A percentile compares a stretch with the other conserved stretches of the same genome.
Evolutionary conservation across 2,113 vertebrate species (phyloP).

Genomic region (Panthera leo): DNA sequence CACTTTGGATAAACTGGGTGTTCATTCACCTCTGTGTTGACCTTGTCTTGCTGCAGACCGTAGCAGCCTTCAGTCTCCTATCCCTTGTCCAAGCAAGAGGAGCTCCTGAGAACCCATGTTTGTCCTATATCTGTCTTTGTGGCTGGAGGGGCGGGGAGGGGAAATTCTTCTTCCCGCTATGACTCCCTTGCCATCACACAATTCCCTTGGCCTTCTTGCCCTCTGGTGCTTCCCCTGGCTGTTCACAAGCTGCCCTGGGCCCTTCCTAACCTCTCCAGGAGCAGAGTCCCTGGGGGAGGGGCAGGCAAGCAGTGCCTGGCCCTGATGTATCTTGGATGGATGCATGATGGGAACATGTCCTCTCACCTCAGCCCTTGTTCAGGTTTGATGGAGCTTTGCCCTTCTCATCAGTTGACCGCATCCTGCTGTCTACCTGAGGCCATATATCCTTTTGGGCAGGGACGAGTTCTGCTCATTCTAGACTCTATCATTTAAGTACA

Average conservation of each 20-base stretch:
- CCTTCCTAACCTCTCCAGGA: not conserved
- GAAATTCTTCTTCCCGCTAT: accelerated
- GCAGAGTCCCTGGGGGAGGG: not conserved
- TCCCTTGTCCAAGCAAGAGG: not conserved
- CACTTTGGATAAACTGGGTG: not conserved
- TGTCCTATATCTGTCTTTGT: not conserved
- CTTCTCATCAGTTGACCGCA: not conserved
- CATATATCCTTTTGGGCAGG: not conserved
- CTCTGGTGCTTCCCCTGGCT: not conserved
- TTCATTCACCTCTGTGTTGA: not conserved
- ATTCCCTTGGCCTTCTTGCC: not conserved
- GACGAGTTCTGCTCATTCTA: not conserved
- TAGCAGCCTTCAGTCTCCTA: not conserved
- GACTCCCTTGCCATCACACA: not conserved
- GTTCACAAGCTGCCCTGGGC: not conserved
- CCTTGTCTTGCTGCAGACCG: not conserved
- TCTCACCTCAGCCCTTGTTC: not conserved
- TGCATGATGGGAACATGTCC: not conserved
- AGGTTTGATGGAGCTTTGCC: not conserved
- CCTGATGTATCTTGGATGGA: not conserved
- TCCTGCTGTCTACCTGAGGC: not conserved
- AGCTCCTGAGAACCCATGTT: not conserved
- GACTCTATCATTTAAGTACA: not conserved
- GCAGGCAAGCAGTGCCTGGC: not conserved
- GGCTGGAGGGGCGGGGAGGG: not conserved